Base-by-base conservation (phyloP, 2,888 invertebrate genomes). In the Gari tellinella region DNA sequence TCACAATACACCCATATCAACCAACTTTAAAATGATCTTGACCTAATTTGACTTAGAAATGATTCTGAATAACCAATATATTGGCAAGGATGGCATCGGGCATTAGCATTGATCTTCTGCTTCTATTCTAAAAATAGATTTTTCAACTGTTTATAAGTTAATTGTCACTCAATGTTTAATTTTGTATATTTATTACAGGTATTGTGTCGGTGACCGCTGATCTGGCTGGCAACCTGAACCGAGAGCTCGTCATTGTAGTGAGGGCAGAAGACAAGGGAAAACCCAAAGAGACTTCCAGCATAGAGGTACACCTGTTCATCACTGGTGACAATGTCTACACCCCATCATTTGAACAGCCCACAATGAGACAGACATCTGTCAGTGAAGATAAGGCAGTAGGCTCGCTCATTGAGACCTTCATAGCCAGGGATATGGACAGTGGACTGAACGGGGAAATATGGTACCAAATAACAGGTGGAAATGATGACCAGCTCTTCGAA, bases 391-490 rank as follows among this genome's bases (percentile, higher is more conserved):
- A 97, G 89, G 96, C 96, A 0, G 93, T 97, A 0, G 96, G 97
- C 1, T 95, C 96, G 0, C 95, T 96, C 0, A 96, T 98, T 80
- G 92, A 82, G 3, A 96, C 95, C 0, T 95, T 98, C 0, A 95
- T 94, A 77, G 98, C 98, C 3, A 94, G 95, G 0, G 98, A 98
- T 90, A 94, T 94, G 70, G 98, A 98, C 88, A 1, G 94, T 94
- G 97, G 98, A 0, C 96, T 97, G 0, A 98, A 98, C 90, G 98
- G 98, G 5, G 95, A 97, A 93, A 94, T 98, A 0, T 93, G 95
- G 12, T 98, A 97, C 91, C 66, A 60, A 26, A 87, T 89, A 19
- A 70, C 81, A 1, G 73, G 62, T 12, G 97, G 97, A 17, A 97
- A 97, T 89, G 94, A 95, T 75, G 94, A 95, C 2, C 94, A 95